Conservation (phyloP, 2,113 vertebrate species). For the Bos javanicus region DNA sequence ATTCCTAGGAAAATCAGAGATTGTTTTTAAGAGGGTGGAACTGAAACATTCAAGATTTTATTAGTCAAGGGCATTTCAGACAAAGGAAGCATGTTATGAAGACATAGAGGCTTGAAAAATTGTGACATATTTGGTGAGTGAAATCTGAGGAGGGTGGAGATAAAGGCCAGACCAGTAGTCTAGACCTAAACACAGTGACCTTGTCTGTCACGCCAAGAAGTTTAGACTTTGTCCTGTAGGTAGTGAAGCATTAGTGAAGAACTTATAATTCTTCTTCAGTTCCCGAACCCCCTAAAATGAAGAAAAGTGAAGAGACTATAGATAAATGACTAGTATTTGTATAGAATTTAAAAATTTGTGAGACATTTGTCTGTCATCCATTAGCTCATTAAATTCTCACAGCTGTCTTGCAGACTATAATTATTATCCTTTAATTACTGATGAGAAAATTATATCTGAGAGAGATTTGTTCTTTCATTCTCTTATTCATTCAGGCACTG, state of each 20-base stretch:
- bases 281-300: neutral
- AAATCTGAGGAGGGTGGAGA: neutral
- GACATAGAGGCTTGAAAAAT: neutral
- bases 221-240: neutral
- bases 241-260: neutral
- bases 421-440: neutral
- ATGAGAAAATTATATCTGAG: neutral
- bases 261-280: neutral
- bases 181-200: neutral
- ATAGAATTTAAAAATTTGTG: neutral
- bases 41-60: neutral
- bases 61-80: neutral
- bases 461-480: neutral
- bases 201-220: neutral
- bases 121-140: neutral
- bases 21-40: neutral
- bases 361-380: slow-evolving; percentile 18
- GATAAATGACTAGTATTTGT: neutral
- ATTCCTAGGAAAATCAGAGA: neutral
- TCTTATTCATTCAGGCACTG: neutral
- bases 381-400: neutral
- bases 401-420: neutral
- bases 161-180: neutral
- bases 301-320: neutral
- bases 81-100: neutral